Evolutionary conservation across 2,113 vertebrate species (phyloP), one percentile per base, ranked within the genome.

Genomic region (Oceanites oceanicus): DNA sequence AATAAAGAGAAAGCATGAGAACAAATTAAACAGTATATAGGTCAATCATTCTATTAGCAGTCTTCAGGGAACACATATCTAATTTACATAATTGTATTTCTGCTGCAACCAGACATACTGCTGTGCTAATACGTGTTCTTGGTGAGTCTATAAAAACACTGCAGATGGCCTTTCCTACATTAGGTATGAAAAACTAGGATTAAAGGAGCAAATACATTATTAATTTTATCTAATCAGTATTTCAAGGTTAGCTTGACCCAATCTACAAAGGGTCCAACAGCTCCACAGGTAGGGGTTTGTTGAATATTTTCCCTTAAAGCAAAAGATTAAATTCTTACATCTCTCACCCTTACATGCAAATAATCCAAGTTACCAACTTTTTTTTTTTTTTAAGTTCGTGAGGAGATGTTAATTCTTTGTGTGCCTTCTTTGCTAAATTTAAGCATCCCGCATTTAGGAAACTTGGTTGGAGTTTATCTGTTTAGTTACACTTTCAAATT

Each of bases 1-100:
- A 98, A 97, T 96, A 94, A 97, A 97, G 81, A 88, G 91, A 90
- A 96, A 92, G 63, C 91, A 86, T 23, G 93, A 96, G 97, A 97
- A 97, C 95, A 97, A 98, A 98, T 98, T 97, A 98, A 97, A 89
- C 6, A 7, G 56, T 97, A 98, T 98, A 97, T 98, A 98, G 98
- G 97, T 98, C 98, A 98, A 97, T 97, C 97, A 98, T 98, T 96
- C 94, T 97, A 97, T 98, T 98, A 98, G 92, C 90, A 97, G 94
- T 97, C 97, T 97, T 97, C 95, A 80, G 98, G 97, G 97, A 98
- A 34, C 90, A 83, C 82, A 80, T 59, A 88, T 32, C 96, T 97
- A 36, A 98, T 98, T 98, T 98, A 34, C 98, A 97, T 98, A 98
- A 98, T 98, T 98, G 96, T 97, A 97, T 97, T 98, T 98, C 96